Base-by-base conservation (phyloP, 53 echinoderm and acorn worm species). In the Arbacia lixula region DNA sequence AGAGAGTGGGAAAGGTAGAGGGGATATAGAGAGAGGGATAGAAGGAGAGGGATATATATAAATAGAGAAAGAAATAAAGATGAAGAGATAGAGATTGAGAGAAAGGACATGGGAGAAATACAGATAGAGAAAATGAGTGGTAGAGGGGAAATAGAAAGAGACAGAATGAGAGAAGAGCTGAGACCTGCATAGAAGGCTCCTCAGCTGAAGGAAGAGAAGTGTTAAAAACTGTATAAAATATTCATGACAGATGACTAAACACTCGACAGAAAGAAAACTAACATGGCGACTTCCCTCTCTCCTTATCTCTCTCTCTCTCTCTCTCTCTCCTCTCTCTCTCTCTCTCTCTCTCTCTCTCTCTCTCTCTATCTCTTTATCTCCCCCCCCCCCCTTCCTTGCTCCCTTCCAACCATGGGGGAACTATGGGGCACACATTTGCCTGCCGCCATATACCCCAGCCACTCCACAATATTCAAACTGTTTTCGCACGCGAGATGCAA, bases 171-270 rank as follows among this genome's bases (percentile, higher is more conserved):
- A n/a, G n/a, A n/a, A n/a, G n/a, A n/a, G n/a, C n/a, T n/a, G n/a
- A n/a, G n/a, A n/a, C n/a, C n/a, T n/a, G n/a, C n/a, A n/a, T n/a
- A n/a, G n/a, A n/a, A n/a, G n/a, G n/a, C n/a, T n/a, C n/a, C n/a
- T n/a, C n/a, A n/a, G n/a, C n/a, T 24, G 14, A 26, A 32, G 30
- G 55, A 33, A 14, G 38, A 52, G 83, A 34, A 64, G 50, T 49
- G 83, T 83, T 66, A 66, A 41, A 83, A 66, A 39, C 77, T 36
- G 43, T 63, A 63, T 64, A 63, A 81, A 81, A 81, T 81, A 81
- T 81, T 81, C 64, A 81, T 63, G 62, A 46, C 82, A 81, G 82
- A 81, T 81, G 82, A 81, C 82, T 81, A 81, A 81, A 81, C 82
- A 62, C 82, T 78, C 60, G 64, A 63, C 64, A 11, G 62, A 63